phyloP scores from a whole-genome alignment of 2,888 invertebrate species.

The Colostygia pectinataria region DNA sequence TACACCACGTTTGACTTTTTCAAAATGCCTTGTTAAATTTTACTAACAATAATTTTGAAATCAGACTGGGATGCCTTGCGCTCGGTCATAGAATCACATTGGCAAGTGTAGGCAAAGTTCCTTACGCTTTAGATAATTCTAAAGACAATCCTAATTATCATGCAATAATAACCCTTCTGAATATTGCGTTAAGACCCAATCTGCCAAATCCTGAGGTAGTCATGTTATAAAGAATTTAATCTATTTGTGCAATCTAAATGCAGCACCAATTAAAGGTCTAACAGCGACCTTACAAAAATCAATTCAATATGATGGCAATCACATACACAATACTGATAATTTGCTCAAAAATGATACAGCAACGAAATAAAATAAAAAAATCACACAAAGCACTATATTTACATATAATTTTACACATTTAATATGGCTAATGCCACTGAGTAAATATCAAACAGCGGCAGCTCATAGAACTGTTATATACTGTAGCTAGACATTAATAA shows the following conservation, averaged over 20 bases:
- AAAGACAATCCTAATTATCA: slow-evolving; percentile 21
- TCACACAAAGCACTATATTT: slow-evolving; percentile 55
- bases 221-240: slow-evolving; percentile 50
- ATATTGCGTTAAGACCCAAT: slow-evolving; percentile 42
- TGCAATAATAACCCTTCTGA: slow-evolving; percentile 24
- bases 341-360: slow-evolving; percentile 39
- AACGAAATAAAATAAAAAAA: slow-evolving; percentile 37
- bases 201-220: slow-evolving; percentile 78
- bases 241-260: slow-evolving; percentile 52
- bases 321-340: slow-evolving; percentile 45
- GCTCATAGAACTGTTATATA: too few relatives aligned
- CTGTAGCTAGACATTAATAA: too few relatives aligned
- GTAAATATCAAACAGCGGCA: slow-evolving; percentile 3
- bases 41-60: too few relatives aligned
- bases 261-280: slow-evolving; percentile 50
- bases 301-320: slow-evolving; percentile 34
- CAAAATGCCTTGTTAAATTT: too few relatives aligned
- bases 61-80: too few relatives aligned
- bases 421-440: slow-evolving; percentile 45
- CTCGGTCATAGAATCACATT: too few relatives aligned
- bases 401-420: slow-evolving; percentile 55
- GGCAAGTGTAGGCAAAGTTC: too few relatives aligned
- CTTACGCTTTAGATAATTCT: not conserved
- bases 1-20: too few relatives aligned
- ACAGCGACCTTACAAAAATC: slow-evolving; percentile 9